Evolutionary conservation across 92 coral and sea anemone genomes (phyloP), one percentile per base, ranked within the genome.

Genomic region (Actinostola sp.): DNA sequence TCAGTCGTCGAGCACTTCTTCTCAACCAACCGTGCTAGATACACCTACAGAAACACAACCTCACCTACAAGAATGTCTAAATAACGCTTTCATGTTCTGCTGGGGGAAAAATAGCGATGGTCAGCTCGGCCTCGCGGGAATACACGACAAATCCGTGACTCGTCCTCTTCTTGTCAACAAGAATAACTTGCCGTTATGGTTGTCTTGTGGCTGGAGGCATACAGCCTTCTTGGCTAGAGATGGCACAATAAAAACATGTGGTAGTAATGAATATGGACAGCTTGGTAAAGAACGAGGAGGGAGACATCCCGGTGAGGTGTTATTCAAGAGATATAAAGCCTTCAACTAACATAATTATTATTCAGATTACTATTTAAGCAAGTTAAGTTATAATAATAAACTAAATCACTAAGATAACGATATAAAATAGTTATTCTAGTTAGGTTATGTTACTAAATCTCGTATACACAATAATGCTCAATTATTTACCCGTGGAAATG

Each of bases 181-280:
- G 42, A 61, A 66, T 15, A 59, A 81, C 7, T 41, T 77, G 33
- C 88, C 86, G 21, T 42, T 67, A 31, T 70, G 63, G 59, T 61
- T 91, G 62, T 86, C 81, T 1, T 93, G 98, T 77, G 98, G 98
- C 16, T 93, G 89, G 93, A 65, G 81, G 32, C 98, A 93, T 48
- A 90, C 93, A 1, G 97, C 89, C 31, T 82, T 93, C 54, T 72
- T 93, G 54, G 80, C 82, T 48, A 75, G 62, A 6, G 97, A 93
- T 29, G 96, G 96, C 16, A 89, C 87, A 17, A 80, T 93, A 34
- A 88, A 88, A 46, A 87, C 98, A 1, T 93, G 98, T 80, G 98
- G 98, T 1, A 81, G 64, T 66, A 93, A 91, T 56, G 93, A 93
- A 20, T 84, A 66, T 76, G 97, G 97, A 30, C 98, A 93, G 75